Conservation (phyloP, 1,140 invertebrate genomes). For the Vollenhovia emeryi region DNA sequence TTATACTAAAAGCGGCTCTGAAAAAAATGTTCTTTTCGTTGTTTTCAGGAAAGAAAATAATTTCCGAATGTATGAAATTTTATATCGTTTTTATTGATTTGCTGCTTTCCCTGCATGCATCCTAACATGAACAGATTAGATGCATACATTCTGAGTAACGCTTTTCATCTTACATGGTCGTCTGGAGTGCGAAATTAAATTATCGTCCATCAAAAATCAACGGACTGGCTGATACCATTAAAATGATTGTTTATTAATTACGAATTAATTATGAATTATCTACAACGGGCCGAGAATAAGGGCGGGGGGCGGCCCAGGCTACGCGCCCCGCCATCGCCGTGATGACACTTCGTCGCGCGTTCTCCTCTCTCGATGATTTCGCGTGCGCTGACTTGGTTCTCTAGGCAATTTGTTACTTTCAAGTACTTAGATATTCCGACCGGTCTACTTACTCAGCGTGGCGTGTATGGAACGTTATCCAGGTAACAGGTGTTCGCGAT, state of each 20-base stretch:
- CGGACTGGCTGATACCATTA: slow-evolving; percentile 71
- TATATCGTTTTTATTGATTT: slow-evolving; percentile 82
- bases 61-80: slow-evolving; percentile 65
- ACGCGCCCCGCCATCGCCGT: slow-evolving; percentile 85
- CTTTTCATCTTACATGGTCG: slow-evolving; percentile 78
- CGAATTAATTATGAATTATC: slow-evolving; percentile 82
- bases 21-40: background rate
- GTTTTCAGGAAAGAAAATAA: slow-evolving; percentile 5
- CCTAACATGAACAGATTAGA: slow-evolving; percentile 85
- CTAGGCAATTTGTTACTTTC: slow-evolving; percentile 63
- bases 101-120: slow-evolving; percentile 81
- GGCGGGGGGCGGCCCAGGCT: slow-evolving; percentile 85
- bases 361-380: slow-evolving; percentile 77
- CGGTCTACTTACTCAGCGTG: slow-evolving; percentile 49
- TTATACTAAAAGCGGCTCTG: background rate
- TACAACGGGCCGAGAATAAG: slow-evolving; percentile 85
- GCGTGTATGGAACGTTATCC: slow-evolving; percentile 60
- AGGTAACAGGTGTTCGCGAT: slow-evolving; percentile 26
- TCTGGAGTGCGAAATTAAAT: slow-evolving; percentile 82
- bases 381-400: slow-evolving; percentile 47
- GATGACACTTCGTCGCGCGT: slow-evolving; percentile 81
- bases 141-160: slow-evolving; percentile 82
- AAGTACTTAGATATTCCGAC: slow-evolving; percentile 59
- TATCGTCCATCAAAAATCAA: slow-evolving; percentile 75
- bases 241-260: slow-evolving; percentile 76